Conservation (phyloP, 2,113 vertebrate genomes). For the Oncorhynchus clarkii region DNA sequence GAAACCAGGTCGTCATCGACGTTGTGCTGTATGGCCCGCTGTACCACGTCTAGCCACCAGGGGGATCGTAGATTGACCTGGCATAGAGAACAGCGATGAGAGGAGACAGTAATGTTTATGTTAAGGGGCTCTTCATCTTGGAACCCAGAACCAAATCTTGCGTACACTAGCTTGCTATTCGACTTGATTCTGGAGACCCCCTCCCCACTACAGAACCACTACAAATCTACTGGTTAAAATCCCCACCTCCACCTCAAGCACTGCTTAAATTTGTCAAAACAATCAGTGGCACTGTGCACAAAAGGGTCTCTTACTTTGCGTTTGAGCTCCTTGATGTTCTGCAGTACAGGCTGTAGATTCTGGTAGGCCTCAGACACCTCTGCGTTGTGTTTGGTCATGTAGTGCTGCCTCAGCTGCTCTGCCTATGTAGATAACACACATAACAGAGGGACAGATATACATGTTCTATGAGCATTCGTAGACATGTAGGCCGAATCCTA, state of each 20-base stretch:
- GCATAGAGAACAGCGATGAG: not conserved
- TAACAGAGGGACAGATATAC: not conserved
- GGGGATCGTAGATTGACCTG: constrained; percentile 79
- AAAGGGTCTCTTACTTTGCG: constrained; percentile 80
- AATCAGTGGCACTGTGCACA: not conserved
- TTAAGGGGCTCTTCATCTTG: not conserved
- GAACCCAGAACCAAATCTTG: too few species aligned
- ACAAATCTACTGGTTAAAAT: too few species aligned
- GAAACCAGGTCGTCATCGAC: constrained; percentile 89
- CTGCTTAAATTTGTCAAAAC: not conserved
- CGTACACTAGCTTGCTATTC: too few species aligned
- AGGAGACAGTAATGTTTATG: not conserved
- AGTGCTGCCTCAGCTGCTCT: constrained; percentile 91
- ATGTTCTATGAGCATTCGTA: too few species aligned
- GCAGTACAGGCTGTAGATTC: constrained; percentile 86
- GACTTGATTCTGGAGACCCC: too few species aligned
- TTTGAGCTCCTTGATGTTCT: constrained; percentile 87
- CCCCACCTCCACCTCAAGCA: too few species aligned
- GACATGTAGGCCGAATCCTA: too few species aligned
- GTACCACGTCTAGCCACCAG: constrained; percentile 95
- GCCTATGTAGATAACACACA: constrained; percentile 66
- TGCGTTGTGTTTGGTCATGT: constrained; percentile 95
- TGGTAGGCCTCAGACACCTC: constrained; percentile 92
- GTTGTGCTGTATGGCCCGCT: constrained; percentile 81
- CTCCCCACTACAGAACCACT: too few species aligned